These are phyloP conservation scores for Trichacis sp. DNA, from an alignment of 2,888 invertebrate genomes.

Conservation along the genomic window DNA sequence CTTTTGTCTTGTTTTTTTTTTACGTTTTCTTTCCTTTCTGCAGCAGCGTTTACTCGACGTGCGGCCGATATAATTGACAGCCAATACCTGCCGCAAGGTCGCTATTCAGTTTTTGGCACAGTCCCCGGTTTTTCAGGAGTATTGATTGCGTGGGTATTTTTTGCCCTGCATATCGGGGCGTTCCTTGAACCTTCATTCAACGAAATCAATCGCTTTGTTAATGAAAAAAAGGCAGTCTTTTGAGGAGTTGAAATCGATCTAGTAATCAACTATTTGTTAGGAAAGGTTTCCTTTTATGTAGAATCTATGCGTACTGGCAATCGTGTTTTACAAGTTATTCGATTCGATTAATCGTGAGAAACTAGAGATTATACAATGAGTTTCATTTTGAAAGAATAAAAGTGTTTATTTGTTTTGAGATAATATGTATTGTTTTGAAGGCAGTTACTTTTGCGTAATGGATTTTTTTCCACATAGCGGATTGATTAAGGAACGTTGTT, in stretches of 20 bases:
- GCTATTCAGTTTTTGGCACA: neutral
- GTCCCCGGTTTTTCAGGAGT: neutral
- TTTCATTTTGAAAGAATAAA: too few species aligned
- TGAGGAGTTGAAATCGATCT: neutral
- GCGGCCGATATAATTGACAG: conserved; percentile 4
- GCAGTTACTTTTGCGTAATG: too few species aligned
- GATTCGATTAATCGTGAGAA: too few species aligned
- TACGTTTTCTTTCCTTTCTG: conserved; percentile 1
- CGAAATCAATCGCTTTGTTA: neutral
- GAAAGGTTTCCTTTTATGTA: too few species aligned
- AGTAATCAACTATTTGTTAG: too few species aligned
- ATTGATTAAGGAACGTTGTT: too few species aligned
- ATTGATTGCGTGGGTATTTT: neutral
- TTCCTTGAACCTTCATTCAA: neutral
- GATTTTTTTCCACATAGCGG: too few species aligned
- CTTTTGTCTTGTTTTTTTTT: conserved; percentile 28
- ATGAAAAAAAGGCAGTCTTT: neutral
- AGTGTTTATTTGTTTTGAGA: too few species aligned
- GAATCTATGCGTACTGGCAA: too few species aligned
- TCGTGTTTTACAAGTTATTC: too few species aligned
- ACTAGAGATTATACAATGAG: too few species aligned
- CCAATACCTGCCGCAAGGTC: neutral
- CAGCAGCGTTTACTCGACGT: neutral
- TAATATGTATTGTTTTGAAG: too few species aligned
- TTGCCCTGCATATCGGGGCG: neutral